Evolutionary conservation across 2,888 invertebrate genomes (phyloP).

Genomic region (Rhagophthalmus giganteus): DNA sequence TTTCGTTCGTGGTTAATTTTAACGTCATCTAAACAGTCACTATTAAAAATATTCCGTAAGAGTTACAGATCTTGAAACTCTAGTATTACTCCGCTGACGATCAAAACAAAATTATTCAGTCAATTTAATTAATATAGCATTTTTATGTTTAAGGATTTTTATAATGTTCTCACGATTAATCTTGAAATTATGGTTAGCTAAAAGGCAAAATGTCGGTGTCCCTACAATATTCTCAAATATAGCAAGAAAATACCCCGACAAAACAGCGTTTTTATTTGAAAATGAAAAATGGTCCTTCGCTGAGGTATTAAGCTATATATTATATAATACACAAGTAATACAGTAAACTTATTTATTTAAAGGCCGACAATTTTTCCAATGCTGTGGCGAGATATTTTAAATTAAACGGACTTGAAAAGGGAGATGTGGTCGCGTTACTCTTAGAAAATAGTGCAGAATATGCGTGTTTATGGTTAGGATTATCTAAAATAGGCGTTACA

Average conservation of each 20-base stretch:
- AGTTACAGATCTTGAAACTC: background rate
- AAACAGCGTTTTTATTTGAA: conserved; percentile 72
- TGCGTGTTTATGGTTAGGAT: conserved; percentile 86
- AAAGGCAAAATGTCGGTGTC: conserved; percentile 60
- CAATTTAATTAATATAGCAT: too few relatives aligned
- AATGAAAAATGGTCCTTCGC: conserved; percentile 68
- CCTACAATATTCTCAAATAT: conserved; percentile 61
- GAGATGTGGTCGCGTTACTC: conserved; percentile 85
- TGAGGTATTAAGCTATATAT: conserved; percentile 45
- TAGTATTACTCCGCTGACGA: too few relatives aligned
- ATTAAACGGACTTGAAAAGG: conserved; percentile 72
- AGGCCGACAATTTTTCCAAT: conserved; percentile 83
- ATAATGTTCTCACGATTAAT: too few relatives aligned
- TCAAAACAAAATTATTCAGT: too few relatives aligned
- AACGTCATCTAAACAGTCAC: background rate
- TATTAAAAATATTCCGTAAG: background rate
- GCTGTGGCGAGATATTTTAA: conserved; percentile 76
- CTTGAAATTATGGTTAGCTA: conserved; percentile 52
- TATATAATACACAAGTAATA: background rate
- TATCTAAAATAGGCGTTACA: conserved; percentile 82
- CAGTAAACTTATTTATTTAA: conserved; percentile 36
- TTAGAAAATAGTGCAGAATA: conserved; percentile 90
- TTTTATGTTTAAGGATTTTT: too few relatives aligned
- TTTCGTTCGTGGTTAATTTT: too few relatives aligned
- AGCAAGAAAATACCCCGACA: conserved; percentile 62